Conservation (phyloP, 2,797 vertebrate genomes). For the Sebastes diploproa region DNA sequence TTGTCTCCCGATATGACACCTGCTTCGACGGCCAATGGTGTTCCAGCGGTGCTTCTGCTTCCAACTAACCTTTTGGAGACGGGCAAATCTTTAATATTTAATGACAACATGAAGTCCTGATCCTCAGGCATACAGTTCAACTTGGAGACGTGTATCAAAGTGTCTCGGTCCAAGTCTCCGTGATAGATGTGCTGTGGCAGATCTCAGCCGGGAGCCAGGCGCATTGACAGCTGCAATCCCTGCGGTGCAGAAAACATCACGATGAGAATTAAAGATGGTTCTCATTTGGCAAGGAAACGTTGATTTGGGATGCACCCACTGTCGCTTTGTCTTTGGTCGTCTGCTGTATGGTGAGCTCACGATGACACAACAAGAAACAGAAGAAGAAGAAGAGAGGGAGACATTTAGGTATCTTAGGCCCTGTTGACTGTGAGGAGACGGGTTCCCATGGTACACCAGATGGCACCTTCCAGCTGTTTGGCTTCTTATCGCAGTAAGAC, state of each 20-base stretch:
- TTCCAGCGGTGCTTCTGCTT: too few relatives aligned
- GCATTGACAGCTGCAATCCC: too few relatives aligned
- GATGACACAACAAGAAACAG: not conserved
- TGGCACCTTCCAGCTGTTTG: conserved; percentile 22
- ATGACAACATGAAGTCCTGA: too few relatives aligned
- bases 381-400: not conserved
- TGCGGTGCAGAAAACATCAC: not conserved
- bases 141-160: not conserved
- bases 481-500: not conserved
- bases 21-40: too few relatives aligned
- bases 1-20: too few relatives aligned
- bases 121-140: too few relatives aligned
- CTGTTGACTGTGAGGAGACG: not conserved
- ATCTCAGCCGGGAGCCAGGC: too few relatives aligned
- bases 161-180: not conserved
- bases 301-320: too few relatives aligned
- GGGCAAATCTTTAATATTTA: too few relatives aligned
- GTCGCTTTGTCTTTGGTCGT: not conserved
- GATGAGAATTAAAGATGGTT: not conserved
- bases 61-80: too few relatives aligned
- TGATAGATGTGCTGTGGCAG: not conserved
- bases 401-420: not conserved
- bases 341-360: not conserved
- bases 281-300: not conserved
- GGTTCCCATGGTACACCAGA: conserved; percentile 13